Conservation (phyloP, 2,797 vertebrate genomes). For the Gobio occitaniae region DNA sequence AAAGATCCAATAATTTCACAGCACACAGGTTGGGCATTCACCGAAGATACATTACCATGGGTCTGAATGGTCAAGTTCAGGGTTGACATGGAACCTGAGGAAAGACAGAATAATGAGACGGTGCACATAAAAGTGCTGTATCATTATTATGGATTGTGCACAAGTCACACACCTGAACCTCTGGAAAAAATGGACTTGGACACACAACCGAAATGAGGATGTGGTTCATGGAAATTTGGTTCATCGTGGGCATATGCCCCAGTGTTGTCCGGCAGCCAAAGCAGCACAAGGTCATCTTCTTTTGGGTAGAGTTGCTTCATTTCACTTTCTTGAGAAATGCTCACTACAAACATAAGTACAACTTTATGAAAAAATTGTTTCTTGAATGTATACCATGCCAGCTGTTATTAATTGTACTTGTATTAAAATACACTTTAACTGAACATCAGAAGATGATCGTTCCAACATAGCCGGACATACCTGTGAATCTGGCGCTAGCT, state of each 20-base stretch:
- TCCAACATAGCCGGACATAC: slow-evolving; percentile 61
- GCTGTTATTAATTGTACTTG: neutral
- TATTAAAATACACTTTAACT: neutral
- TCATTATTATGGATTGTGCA: neutral
- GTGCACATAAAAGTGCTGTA: neutral
- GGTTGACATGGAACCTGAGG: slow-evolving; percentile 68
- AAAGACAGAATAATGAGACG: neutral
- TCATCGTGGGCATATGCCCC: slow-evolving; percentile 64
- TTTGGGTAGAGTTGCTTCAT: slow-evolving; percentile 80
- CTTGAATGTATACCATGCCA: neutral
- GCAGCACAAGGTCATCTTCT: slow-evolving; percentile 84
- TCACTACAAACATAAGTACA: slow-evolving; percentile 40
- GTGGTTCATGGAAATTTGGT: accelerated
- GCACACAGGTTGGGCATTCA: slow-evolving; percentile 69
- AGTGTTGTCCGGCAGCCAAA: slow-evolving; percentile 71
- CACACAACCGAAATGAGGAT: slow-evolving; percentile 76
- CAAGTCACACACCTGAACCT: slow-evolving; percentile 40
- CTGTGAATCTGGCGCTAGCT: slow-evolving; percentile 76
- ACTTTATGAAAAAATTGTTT: neutral
- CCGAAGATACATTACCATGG: slow-evolving; percentile 74
- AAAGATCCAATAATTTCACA: slow-evolving; percentile 82
- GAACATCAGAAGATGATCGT: neutral
- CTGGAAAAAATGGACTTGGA: slow-evolving; percentile 70
- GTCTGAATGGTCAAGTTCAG: slow-evolving; percentile 81
- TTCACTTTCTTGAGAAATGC: slow-evolving; percentile 70